Evolutionary conservation across 1,140 invertebrate species (phyloP).

Genomic region (Cephus cinctus): DNA sequence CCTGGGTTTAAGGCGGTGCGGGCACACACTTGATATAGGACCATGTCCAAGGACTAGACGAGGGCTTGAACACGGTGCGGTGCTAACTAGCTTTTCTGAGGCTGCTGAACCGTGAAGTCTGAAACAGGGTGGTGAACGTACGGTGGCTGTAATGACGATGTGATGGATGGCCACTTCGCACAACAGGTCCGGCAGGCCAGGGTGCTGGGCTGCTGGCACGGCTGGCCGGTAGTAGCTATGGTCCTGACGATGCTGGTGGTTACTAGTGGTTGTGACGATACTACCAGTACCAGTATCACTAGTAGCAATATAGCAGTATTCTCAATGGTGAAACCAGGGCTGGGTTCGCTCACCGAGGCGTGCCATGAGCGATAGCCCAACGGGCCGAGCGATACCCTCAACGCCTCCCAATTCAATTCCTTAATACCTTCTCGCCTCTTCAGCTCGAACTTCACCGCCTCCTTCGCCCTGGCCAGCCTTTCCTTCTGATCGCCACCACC

Average conservation of each 20-base stretch:
- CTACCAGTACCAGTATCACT: no score
- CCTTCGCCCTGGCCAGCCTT: conserved; percentile 14
- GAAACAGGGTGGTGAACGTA: neutral
- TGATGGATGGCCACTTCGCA: conserved; percentile 41
- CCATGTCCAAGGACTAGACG: no score
- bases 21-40: no score
- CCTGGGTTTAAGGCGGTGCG: no score
- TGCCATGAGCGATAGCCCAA: conserved; percentile 36
- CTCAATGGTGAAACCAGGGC: neutral
- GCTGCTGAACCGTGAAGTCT: neutral
- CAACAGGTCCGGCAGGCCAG: no score
- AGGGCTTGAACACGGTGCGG: no score
- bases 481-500: conserved; percentile 9
- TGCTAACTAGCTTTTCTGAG: conserved; percentile 2
- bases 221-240: neutral
- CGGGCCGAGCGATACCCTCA: conserved; percentile 5
- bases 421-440: conserved; percentile 29
- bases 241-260: no score
- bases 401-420: conserved; percentile 31
- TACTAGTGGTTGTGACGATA: no score
- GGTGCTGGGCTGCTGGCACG: neutral
- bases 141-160: conserved; percentile 32
- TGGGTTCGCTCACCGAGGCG: conserved; percentile 33
- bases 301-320: no score
- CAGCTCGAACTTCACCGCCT: no score